A percentile compares a stretch with the other conserved stretches of the same genome.
These are phyloP conservation scores for Lasiurus cinereus DNA, from an alignment of 2,113 vertebrate genomes.

Conservation along the genomic window DNA sequence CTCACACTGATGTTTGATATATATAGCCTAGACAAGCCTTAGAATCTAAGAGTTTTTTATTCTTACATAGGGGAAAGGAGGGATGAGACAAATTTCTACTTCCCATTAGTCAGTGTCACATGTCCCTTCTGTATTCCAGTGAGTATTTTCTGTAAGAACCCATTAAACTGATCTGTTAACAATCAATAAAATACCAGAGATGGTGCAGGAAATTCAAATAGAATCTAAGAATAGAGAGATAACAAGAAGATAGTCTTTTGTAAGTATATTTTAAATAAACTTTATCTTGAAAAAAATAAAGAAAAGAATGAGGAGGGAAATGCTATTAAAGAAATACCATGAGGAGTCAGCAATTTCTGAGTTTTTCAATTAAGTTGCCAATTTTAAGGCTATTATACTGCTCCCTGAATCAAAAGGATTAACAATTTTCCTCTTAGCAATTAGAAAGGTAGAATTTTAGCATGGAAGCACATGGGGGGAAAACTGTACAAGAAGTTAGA, in stretches of 20 bases:
- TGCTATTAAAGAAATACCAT: conserved; percentile 64
- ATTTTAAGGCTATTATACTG: conserved; percentile 73
- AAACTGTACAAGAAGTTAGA: conserved; percentile 80
- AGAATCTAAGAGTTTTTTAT: conserved; percentile 73
- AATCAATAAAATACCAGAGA: conserved; percentile 66
- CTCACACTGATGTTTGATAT: conserved; percentile 73
- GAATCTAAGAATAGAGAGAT: conserved; percentile 51
- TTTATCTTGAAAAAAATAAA: conserved; percentile 33
- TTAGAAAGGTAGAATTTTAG: conserved; percentile 76
- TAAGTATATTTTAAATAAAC: conserved; percentile 45
- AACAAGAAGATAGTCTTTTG: conserved; percentile 43
- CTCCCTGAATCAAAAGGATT: conserved; percentile 73
- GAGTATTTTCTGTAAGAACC: conserved; percentile 68
- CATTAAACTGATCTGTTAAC: conserved; percentile 58
- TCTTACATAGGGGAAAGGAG: conserved; percentile 64
- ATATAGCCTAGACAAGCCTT: conserved; percentile 60
- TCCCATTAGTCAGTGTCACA: conserved; percentile 66
- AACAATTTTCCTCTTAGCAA: conserved; percentile 78
- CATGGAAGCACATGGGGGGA: conserved; percentile 54
- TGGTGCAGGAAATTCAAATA: conserved; percentile 46
- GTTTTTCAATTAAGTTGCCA: conserved; percentile 85
- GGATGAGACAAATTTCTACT: conserved; percentile 63
- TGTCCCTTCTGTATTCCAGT: conserved; percentile 42
- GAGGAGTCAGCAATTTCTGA: conserved; percentile 80
- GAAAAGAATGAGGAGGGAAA: conserved; percentile 62